These are phyloP conservation scores for Thalassophryne amazonica DNA, from an alignment of 2,797 vertebrate genomes.

Conservation along the genomic window DNA sequence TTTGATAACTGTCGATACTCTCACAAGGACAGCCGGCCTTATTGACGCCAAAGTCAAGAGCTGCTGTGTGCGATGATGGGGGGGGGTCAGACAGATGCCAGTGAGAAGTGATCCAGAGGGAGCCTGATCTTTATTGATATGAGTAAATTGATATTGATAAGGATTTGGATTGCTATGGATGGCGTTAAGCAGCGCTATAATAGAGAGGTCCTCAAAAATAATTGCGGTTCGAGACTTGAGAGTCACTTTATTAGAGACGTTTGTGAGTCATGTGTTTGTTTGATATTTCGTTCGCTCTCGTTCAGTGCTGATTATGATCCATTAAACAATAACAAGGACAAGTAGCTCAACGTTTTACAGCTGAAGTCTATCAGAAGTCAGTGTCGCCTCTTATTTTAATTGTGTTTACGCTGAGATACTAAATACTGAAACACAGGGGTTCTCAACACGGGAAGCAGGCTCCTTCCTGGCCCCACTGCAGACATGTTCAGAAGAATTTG, in stretches of 20 bases:
- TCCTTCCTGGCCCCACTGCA: too few relatives aligned
- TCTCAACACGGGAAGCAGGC: too few relatives aligned
- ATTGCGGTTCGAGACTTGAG: constrained; percentile 65
- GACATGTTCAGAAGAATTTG: too few relatives aligned
- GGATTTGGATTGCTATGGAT: constrained; percentile 88
- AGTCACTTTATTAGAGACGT: constrained; percentile 73
- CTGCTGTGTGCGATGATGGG: constrained; percentile 43
- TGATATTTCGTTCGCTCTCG: constrained; percentile 28
- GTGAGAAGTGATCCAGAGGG: constrained; percentile 81
- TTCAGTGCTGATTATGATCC: neutral
- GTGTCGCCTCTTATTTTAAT: neutral
- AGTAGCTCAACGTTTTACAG: neutral
- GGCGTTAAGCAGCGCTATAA: constrained; percentile 82
- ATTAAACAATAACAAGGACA: neutral
- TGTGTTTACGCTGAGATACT: too few relatives aligned
- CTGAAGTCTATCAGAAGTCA: neutral
- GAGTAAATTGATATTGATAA: constrained; percentile 98
- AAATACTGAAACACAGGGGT: too few relatives aligned
- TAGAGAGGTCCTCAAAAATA: constrained; percentile 78
- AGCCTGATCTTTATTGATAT: constrained; percentile 94
- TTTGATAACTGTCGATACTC: constrained; percentile 95
- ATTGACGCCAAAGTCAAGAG: constrained; percentile 85
- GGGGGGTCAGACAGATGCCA: constrained; percentile 72
- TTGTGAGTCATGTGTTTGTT: constrained; percentile 35
- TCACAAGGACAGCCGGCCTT: constrained; percentile 83